These are phyloP conservation scores for Lampris incognitus DNA, from an alignment of 2,113 vertebrate genomes.

Conservation along the genomic window DNA sequence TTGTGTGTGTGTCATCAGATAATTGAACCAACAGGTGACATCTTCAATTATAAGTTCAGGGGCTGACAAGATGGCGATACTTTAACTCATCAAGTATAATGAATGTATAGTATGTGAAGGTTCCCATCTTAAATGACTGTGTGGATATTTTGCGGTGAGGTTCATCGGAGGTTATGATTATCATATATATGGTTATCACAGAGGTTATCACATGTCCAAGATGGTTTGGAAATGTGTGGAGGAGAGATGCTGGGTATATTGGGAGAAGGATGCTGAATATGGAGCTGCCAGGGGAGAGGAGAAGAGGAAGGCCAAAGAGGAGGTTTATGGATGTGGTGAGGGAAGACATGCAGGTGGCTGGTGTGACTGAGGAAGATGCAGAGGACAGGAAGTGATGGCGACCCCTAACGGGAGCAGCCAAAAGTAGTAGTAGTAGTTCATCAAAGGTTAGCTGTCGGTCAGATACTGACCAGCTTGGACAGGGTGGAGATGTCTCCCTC, in stretches of 20 bases:
- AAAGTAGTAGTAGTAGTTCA: background rate
- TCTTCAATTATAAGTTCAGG: background rate
- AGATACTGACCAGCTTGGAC: slow-evolving; percentile 84
- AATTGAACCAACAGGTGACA: background rate
- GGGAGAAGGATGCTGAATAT: too few species aligned
- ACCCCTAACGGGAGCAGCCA: too few species aligned
- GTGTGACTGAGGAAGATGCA: too few species aligned
- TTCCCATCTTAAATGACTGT: background rate
- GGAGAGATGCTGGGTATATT: too few species aligned
- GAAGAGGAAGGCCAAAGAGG: too few species aligned
- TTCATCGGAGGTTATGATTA: slow-evolving; percentile 4
- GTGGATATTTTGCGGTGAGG: background rate
- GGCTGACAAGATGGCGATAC: background rate
- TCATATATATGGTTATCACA: background rate
- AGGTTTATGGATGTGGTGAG: too few species aligned
- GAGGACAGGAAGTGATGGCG: too few species aligned
- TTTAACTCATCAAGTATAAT: too few species aligned
- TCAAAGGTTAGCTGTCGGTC: background rate
- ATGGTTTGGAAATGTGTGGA: background rate
- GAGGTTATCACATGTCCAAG: background rate
- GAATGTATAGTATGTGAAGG: background rate
- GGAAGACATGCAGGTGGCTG: too few species aligned
- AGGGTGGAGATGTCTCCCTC: slow-evolving; percentile 85
- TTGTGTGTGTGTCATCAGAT: background rate
- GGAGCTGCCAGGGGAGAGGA: too few species aligned